Evolutionary conservation across 2,113 vertebrate species (phyloP), one percentile per base, ranked within the genome.

Genomic region (Mobula hypostoma): DNA sequence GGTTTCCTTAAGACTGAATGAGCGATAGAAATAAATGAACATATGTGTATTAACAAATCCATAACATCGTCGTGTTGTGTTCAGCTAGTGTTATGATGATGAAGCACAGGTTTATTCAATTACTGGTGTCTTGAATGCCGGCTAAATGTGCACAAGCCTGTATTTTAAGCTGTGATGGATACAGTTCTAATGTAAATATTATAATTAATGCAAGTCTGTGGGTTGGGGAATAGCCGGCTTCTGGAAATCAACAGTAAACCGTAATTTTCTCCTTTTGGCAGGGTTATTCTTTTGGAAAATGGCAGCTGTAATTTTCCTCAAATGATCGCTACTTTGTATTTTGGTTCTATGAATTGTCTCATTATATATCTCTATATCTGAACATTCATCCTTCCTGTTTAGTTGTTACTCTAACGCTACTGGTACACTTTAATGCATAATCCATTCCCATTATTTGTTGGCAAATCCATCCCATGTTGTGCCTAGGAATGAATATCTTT

Each of bases 221-320:
- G 70, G 36, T 1, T 9, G 68, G 91, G 66, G 72, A 93, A 74
- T 93, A 70, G 74, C 29, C 74, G 91, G 19, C 36, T 74, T 74
- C 40, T 74, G 32, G 48, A 74, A 74, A 93, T 74, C 70, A 93
- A 74, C 36, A 48, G 68, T 70, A 72, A 74, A 7, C 70, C 48
- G 40, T 93, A 74, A 93, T 93, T 93, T 56, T 93, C 68, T 93
- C 24, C 29, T 32, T 70, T 56, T 72, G 91, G 70, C 40, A 48
- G 3, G 56, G 24, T 76, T 40, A 93, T 48, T 72, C 36, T 74
- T 32, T 48, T 93, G 17, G 14, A 61, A 72, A 72, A 40, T 93
- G 68, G 68, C 66, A 76, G 24, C 32, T 93, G 91, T 93, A 93
- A 93, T 74, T 93, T 74, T 93, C 32, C 91, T 56, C 63, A 11